Evolutionary conservation across 2,113 vertebrate species (phyloP).

Genomic region (Ictidomys tridecemlineatus): DNA sequence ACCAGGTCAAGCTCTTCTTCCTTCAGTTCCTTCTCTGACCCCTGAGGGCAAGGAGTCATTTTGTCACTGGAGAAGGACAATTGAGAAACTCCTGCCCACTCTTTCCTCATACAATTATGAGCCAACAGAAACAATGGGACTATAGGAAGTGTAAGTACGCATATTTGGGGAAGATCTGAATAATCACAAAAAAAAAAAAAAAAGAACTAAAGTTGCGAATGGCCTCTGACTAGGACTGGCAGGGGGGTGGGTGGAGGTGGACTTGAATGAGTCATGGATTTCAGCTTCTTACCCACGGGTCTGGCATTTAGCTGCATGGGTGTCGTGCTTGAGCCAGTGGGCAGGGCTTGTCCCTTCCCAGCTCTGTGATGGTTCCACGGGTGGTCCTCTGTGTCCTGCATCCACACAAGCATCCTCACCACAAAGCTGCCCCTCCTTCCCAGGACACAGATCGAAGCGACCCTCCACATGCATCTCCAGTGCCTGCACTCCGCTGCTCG

Average conservation of each 20-base stretch:
- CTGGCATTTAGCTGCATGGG: slow-evolving; percentile 17
- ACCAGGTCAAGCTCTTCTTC: background rate
- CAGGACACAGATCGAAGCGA: background rate
- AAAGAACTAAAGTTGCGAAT: slow-evolving; percentile 25
- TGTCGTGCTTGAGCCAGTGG: background rate
- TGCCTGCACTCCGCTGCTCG: fast-evolving
- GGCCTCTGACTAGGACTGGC: background rate
- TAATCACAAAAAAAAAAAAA: background rate
- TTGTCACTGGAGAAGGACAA: background rate
- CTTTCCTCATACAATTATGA: background rate
- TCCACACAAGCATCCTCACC: background rate
- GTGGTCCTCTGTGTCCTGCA: background rate
- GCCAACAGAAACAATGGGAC: background rate
- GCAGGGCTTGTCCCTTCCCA: background rate
- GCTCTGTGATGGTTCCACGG: background rate
- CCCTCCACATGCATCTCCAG: background rate
- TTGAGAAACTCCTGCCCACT: background rate
- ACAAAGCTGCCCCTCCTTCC: background rate
- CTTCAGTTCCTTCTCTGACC: background rate
- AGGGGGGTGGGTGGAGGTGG: background rate
- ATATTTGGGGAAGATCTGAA: background rate
- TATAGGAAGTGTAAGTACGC: background rate
- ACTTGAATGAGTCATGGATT: slow-evolving; percentile 4
- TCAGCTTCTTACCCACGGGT: slow-evolving; percentile 27
- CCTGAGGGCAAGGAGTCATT: too few relatives aligned